These are phyloP conservation scores for Syngnathus acus DNA, from an alignment of 2,797 vertebrate genomes.

Conservation along the genomic window DNA sequence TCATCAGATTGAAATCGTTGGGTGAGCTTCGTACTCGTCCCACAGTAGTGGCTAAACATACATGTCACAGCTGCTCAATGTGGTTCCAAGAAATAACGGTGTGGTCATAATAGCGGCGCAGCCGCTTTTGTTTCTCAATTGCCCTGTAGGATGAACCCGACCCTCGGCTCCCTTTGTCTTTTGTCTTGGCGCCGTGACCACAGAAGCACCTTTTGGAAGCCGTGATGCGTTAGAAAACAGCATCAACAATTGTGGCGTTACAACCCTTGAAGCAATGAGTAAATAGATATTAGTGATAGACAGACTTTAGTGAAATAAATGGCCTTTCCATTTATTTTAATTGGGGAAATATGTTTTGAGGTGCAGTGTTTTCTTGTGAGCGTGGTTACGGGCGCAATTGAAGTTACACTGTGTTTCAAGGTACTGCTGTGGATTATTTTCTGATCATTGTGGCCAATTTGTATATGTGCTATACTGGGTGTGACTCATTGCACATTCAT, in stretches of 20 bases:
- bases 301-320: not conserved
- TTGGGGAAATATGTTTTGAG: not conserved
- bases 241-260: too few species aligned
- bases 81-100: slow-evolving; percentile 40
- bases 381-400: too few species aligned
- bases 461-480: slow-evolving; percentile 7
- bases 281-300: too few species aligned
- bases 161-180: not conserved
- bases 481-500: slow-evolving; percentile 19
- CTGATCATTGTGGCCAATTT: slow-evolving; percentile 3
- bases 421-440: slow-evolving; percentile 3
- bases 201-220: not conserved
- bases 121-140: slow-evolving; percentile 30
- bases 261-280: too few species aligned
- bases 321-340: not conserved
- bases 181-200: not conserved
- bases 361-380: too few species aligned
- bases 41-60: slow-evolving; percentile 27
- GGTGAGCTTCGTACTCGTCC: slow-evolving; percentile 9
- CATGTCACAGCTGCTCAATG: slow-evolving; percentile 18
- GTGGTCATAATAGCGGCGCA: slow-evolving; percentile 28
- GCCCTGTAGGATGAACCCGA: slow-evolving; percentile 40
- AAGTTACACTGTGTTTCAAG: not conserved
- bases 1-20: slow-evolving; percentile 18
- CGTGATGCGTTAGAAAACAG: not conserved